phyloP scores from a whole-genome alignment of 2,797 vertebrate genomes.

The Anomalospiza imberbis region DNA sequence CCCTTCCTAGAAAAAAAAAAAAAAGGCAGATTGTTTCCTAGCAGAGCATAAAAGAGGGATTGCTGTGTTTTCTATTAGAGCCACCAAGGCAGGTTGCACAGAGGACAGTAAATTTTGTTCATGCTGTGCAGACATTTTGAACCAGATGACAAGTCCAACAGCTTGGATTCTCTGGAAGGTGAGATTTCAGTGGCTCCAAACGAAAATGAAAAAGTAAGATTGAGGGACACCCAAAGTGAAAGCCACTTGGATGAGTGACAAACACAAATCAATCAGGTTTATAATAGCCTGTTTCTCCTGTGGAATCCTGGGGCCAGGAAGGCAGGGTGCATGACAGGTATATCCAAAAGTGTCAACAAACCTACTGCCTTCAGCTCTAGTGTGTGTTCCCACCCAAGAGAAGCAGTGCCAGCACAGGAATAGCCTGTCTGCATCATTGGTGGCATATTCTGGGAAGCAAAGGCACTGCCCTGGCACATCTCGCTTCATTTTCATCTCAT shows the following conservation, averaged over 20 bases:
- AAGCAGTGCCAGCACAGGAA: not conserved
- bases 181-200: slow-evolving; percentile 62
- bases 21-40: slow-evolving; percentile 43
- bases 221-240: slow-evolving; percentile 51
- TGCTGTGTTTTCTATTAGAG: slow-evolving; percentile 58
- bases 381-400: not conserved
- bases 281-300: slow-evolving; percentile 50
- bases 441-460: slow-evolving; percentile 27
- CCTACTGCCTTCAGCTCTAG: not conserved
- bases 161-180: slow-evolving; percentile 48
- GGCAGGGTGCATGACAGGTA: slow-evolving; percentile 46
- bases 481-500: not conserved
- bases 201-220: slow-evolving; percentile 55
- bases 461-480: not conserved
- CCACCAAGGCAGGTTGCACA: slow-evolving; percentile 60
- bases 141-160: slow-evolving; percentile 60
- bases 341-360: slow-evolving; percentile 26
- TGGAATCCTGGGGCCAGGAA: slow-evolving; percentile 1
- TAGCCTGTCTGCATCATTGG: not conserved
- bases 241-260: slow-evolving; percentile 60
- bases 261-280: slow-evolving; percentile 68
- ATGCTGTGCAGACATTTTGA: slow-evolving; percentile 68
- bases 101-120: slow-evolving; percentile 60
- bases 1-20: not conserved
- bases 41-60: slow-evolving; percentile 61